Base-by-base conservation (phyloP, 1,140 invertebrate species). In the Drosophila arizonae region DNA sequence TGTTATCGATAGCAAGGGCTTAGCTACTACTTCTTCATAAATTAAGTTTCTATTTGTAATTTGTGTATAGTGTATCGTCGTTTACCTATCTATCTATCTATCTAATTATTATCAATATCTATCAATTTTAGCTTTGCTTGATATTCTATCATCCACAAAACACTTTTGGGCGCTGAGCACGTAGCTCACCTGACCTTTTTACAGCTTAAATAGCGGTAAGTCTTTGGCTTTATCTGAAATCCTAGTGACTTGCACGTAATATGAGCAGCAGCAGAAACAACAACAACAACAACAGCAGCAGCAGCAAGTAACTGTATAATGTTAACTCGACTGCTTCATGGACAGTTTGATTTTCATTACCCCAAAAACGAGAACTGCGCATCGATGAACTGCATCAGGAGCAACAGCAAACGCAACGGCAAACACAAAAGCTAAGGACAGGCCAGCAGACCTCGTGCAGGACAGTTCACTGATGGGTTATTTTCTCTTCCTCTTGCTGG, bases 261-360 rank as follows among this genome's bases (percentile, higher is more conserved):
- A 21, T 36, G 54, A 56, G 54, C 54, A 41, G n/a, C 17, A 8
- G 41, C 8, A 4, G 41, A 4, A 69, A 61, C 57, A 52, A 57
- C 51, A 74, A 33, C 36, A 51, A 28, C 11, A 57, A 36, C 11
- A 41, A 21, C 13, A 48, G 50, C 11, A 6, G 10, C 24, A 69
- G 56, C 57, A 52, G 46, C 33, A 28, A 43, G 45, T 46, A 15
- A 21, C 26, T 43, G 26, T 15, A 15, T 17, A 46, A 55, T 50
- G 30, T 52, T 57, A 61, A 45, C 28, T 45, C 33, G 39, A 48
- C 50, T 43, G 41, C 46, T 54, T 52, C 63, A 54, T 45, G 28
- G 48, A 52, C 28, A 65, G 60, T 78, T 82, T 81, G 68, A 78
- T 68, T 77, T 77, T 75, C 78, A 81, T 81, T 80, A 81, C 41